Base-by-base conservation (phyloP, 30 jellyfish, hydroid and myxozoan genomes). In the Phacellophora camtschatica region DNA sequence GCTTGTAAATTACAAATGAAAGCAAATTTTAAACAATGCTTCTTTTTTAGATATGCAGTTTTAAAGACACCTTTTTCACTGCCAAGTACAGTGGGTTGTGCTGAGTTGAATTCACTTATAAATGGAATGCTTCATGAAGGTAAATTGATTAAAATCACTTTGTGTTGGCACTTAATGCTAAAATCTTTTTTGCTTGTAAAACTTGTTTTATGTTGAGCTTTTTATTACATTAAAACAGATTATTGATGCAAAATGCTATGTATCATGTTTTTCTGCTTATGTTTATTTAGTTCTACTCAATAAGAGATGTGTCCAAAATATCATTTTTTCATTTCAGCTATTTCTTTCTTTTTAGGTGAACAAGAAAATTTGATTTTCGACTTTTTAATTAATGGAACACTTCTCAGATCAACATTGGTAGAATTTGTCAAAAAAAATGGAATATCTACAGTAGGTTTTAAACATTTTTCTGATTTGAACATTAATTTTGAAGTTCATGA, bases 51-150 rank as follows among this genome's bases (percentile, higher is more conserved):
- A 4, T 81, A 68, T 72, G 79, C 73, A n/a, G 74, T 75, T 12
- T 77, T 82, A 4, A 77, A 88, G 37, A 51, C 97, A 1, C 95
- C 94, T 34, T 79, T 88, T 51, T 88, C 97, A 50, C 41, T 88
- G 27, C 97, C 97, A 61, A 53, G 83, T 27, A 51, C 81, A 35
- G 85, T 88, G 34, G 97, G 97, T 3, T 55, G 95, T 74, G 68
- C 77, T 27, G 95, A 88, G 48, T 72, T 88, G 28, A 88, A 88
- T 45, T 75, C 97, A 1, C 49, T 88, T 68, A 51, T 88, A n/a
- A 88, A 80, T 59, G 90, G 95, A 13, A 66, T 88, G 10, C 82
- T 88, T 11, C 79, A 64, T 48, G 85, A 80, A 16, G 97, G 89
- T 57, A 66, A 20, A 36, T 63, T 58, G 6, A n/a, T 29, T 39